Base-by-base conservation (phyloP, 2,888 invertebrate species). In the Drosophila seclusa region DNA sequence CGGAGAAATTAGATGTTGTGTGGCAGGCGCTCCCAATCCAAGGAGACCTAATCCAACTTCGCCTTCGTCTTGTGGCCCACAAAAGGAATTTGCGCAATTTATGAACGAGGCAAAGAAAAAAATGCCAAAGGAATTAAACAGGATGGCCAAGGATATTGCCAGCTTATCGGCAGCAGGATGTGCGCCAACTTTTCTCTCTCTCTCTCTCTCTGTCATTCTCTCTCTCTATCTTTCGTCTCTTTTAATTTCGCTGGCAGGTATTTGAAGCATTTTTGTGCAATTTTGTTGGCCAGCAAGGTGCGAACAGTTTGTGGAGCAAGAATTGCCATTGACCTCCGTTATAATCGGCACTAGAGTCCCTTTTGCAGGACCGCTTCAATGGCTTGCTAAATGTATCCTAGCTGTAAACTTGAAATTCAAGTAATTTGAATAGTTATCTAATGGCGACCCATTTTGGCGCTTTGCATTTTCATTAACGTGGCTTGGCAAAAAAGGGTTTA, bases 11-110 rank as follows among this genome's bases (percentile, higher is more conserved):
- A 83, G 81, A 86, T 74, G 79, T 75, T 81, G 70, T 74, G 81
- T 75, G 83, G 72, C 73, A 52, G 40, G 58, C 55, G 40, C 16
- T 38, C 42, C 36, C 36, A 60, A 31, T 34, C 54, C 31, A 24
- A 29, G 45, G 31, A 42, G 53, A 24, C 29, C 6, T 11, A 1
- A 45, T 38, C 54, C 13, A 24, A 40, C 32, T 48, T 13, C 16
- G 32, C 36, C 54, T 75, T 64, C 72, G 77, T 65, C 70, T 72
- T 85, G 83, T 73, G 76, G 87, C 73, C 69, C 73, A 78, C 72
- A 80, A 79, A 72, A 84, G 90, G 87, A 88, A 88, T 88, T 82
- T 85, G 72, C 74, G 83, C 89, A 87, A 88, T 88, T 88, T 90
- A 90, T 89, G 87, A 81, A 77, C 50, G 72, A 60, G 50, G 61